phyloP scores from a whole-genome alignment of 2,888 invertebrate genomes.

The Myopa tessellatipennis region DNA sequence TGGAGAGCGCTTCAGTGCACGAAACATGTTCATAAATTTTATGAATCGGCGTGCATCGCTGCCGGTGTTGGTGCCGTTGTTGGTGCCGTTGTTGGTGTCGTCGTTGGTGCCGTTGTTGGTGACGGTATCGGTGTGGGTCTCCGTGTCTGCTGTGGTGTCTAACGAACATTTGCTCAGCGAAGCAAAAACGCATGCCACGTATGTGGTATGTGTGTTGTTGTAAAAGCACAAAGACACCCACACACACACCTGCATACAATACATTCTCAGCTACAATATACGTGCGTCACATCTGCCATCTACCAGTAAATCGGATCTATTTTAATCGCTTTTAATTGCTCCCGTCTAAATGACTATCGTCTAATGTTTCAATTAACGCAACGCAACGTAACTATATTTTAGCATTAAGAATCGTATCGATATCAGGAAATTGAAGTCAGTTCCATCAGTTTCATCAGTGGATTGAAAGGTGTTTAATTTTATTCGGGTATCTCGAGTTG shows the following conservation, averaged over 20 bases:
- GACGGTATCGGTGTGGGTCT: not conserved
- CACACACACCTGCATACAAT: not conserved
- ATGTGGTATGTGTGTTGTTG: not conserved
- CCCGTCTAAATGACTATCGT: conserved; percentile 47
- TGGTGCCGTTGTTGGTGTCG: not conserved
- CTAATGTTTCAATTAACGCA: conserved; percentile 18
- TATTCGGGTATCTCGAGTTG: too few relatives aligned
- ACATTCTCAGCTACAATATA: not conserved
- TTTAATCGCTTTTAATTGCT: conserved; percentile 50
- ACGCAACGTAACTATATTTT: not conserved
- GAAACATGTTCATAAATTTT: conserved; percentile 26
- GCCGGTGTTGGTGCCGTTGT: not conserved
- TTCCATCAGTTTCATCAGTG: too few relatives aligned
- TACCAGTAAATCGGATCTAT: conserved; percentile 47
- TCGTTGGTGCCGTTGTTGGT: not conserved
- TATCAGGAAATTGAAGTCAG: too few relatives aligned
- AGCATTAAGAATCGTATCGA: too few relatives aligned
- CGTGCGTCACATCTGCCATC: conserved; percentile 46
- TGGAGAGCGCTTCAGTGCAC: conserved; percentile 19
- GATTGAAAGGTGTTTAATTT: too few relatives aligned
- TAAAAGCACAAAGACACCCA: not conserved
- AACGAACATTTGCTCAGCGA: not conserved
- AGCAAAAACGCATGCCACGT: not conserved
- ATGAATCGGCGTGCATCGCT: not conserved
- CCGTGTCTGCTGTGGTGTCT: not conserved